Conservation (phyloP, 2,113 vertebrate genomes). For the Amazona guildingii region DNA sequence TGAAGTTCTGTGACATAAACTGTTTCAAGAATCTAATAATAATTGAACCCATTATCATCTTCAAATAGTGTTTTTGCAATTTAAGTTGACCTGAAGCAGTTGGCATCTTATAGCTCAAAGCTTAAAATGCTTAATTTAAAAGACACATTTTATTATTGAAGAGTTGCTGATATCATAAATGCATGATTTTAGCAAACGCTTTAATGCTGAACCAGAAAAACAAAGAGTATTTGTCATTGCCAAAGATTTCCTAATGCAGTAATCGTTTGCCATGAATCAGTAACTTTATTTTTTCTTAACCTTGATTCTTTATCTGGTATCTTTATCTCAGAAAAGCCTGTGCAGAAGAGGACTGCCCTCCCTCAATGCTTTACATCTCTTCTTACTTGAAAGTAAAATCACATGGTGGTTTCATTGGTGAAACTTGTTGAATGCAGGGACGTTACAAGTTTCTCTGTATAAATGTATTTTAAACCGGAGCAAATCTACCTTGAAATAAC, state of each 20-base stretch:
- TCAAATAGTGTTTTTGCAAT: neutral
- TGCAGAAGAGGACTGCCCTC: neutral
- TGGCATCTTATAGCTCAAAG: neutral
- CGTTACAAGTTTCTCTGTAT: neutral
- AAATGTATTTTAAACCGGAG: neutral
- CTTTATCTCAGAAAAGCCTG: neutral
- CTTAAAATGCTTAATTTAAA: neutral
- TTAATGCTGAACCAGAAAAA: neutral
- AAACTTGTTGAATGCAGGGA: neutral
- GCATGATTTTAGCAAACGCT: neutral
- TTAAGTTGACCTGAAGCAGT: neutral
- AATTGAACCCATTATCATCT: neutral
- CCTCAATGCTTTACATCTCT: neutral
- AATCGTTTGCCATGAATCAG: neutral
- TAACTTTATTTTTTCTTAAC: neutral
- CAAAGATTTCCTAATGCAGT: neutral
- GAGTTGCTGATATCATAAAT: neutral
- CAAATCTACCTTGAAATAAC: neutral
- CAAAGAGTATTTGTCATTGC: neutral
- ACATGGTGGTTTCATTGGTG: neutral
- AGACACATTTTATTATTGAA: neutral
- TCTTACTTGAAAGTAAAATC: neutral
- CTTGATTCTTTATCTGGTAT: neutral
- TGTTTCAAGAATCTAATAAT: neutral
- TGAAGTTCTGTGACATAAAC: neutral